Base-by-base conservation (phyloP, 2,113 vertebrate genomes). In the Agelaius tricolor region DNA sequence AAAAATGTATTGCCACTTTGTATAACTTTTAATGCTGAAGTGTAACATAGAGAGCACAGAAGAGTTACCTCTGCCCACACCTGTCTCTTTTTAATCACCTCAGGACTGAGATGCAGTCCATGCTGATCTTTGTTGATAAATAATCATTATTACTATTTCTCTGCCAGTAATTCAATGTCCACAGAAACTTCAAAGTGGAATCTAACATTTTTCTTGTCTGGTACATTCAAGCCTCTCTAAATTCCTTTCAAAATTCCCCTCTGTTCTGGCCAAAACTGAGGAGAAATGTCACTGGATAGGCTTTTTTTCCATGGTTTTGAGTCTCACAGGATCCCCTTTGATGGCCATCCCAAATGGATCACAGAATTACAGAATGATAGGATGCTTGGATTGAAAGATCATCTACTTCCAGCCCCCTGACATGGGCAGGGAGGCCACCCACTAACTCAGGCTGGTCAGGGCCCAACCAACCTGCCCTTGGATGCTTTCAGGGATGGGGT, bases 271-370 rank as follows among this genome's bases (percentile, higher is more conserved):
- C 49, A n/a, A 74, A 74, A 51, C 35, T 52, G 43, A 78, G 43
- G 10, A 55, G 43, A 4, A 2, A 7, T 52, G 19, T 37, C 52
- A 46, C 20, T 57, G 44, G 11, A 28, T 5, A n/a, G 15, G 11
- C 14, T 35, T 13, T 51, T 77, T 78, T 39, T 33, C 7, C 7
- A 4, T 39, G 52, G 35, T 47, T 78, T 67, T 47, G 24, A 28
- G 19, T 79, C 59, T 57, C 0, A 0, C 5, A n/a, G 63, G 55
- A 39, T 37, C 7, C 9, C 22, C 44, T 68, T 59, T 76, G 52
- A 68, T 13, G 30, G 21, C 43, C 4, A 2, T 61, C 12, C 57
- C 33, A 72, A 72, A 30, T 6, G 13, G 44, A 35, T 75, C 46
- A 59, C 30, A 54, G n/a, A 75, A 68, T 22, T n/a, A 47, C 1